phyloP scores from a whole-genome alignment of 2,113 vertebrate species.

The Sminthopsis crassicaudata region DNA sequence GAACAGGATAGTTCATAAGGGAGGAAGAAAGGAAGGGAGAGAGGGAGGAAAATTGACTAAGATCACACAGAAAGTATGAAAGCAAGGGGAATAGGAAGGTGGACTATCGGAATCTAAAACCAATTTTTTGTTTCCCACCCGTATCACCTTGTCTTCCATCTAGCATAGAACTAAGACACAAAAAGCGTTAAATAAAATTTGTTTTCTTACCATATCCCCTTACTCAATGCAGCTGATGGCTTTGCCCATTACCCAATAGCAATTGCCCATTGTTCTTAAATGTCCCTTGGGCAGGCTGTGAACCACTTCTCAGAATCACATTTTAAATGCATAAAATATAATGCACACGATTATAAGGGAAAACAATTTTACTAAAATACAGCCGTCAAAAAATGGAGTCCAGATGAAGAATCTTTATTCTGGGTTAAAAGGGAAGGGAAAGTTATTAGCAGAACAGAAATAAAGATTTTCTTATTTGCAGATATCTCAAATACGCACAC shows the following conservation, averaged over 20 bases:
- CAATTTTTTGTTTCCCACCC: neutral
- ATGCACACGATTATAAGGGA: neutral
- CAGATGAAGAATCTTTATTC: neutral
- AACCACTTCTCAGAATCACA: neutral
- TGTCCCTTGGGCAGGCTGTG: neutral
- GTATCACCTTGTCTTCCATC: neutral
- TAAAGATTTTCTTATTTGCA: neutral
- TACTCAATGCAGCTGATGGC: neutral
- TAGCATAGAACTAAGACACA: neutral
- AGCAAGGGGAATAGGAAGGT: neutral
- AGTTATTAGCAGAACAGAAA: neutral
- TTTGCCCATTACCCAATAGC: no score
- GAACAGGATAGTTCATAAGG: neutral
- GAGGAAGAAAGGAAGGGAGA: neutral
- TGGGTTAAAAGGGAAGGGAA: neutral
- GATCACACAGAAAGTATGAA: constrained; percentile 5
- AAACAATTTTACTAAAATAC: neutral
- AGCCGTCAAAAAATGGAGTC: neutral
- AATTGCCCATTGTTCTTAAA: no score
- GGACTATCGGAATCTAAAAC: neutral
- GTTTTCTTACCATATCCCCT: neutral
- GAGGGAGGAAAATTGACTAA: neutral
- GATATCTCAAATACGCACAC: neutral
- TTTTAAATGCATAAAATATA: neutral
- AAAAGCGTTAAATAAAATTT: neutral